Base-by-base conservation (phyloP, 2,113 vertebrate genomes). In the Saccopteryx leptura region DNA sequence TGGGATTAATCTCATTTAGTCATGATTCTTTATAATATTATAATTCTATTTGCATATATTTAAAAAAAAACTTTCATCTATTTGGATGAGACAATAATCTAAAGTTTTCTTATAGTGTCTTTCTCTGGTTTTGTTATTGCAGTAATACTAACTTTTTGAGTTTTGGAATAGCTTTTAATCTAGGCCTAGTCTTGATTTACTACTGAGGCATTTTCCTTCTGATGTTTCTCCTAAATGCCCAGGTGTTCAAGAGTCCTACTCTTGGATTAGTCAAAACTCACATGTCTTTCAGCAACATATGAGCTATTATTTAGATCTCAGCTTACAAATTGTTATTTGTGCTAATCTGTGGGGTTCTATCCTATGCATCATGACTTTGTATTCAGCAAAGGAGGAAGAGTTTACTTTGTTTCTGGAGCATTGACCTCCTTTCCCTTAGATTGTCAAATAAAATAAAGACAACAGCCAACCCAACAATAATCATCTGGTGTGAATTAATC, bases 31-130 rank as follows among this genome's bases (percentile, higher is more conserved):
- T 60, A 28, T 23, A 76, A 71, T 69, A 83, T 63, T 71, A 65
- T 39, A 54, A 65, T 79, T 79, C 93, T 60, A 71, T 79, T 74
- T 75, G 74, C 1, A 88, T 81, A 19, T 58, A 50, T 58, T 95
- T 48, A 1, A 24, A 81, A 76, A 92, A 4, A 68, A 10, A 48
- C 74, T 60, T 81, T 92, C 2, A 66, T 65, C 6, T 86, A 5
- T 68, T 18, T 80, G 91, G 15, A 65, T 90, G 48, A 76, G 24
- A 85, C 23, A 85, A 50, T 39, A 78, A 94, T 86, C 28, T 93
- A 26, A 81, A 60, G 7, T 66, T 92, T 84, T 79, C 48, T 46
- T 88, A 17, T 48, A 28, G n/a, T 61, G 2, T 31, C 24, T 66
- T 66, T 65, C 48, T 88, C 52, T 78, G 2, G 4, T 56, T 75